Evolutionary conservation across 2,113 vertebrate genomes (phyloP).

Genomic region (Rhynchomys soricoides): DNA sequence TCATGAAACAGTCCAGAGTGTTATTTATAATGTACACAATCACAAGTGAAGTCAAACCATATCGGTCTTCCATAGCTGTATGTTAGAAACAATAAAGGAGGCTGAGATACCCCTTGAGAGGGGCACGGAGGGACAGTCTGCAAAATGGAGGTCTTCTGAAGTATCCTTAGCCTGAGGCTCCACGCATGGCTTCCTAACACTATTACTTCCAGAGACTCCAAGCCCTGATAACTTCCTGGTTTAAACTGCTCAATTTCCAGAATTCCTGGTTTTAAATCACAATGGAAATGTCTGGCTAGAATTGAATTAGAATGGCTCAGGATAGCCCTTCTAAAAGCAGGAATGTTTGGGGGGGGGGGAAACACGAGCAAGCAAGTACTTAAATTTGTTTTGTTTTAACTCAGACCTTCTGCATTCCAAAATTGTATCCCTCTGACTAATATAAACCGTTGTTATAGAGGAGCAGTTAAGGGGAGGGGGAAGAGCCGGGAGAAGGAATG

Average conservation of each 20-base stretch:
- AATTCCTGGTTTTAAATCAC: slow-evolving; percentile 71
- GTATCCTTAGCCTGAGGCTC: slow-evolving; percentile 56
- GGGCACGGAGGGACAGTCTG: not conserved
- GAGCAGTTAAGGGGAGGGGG: slow-evolving; percentile 77
- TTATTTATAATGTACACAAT: not conserved
- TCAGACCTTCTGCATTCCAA: slow-evolving; percentile 73
- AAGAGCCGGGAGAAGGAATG: slow-evolving; percentile 89
- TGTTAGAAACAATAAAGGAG: slow-evolving; percentile 13
- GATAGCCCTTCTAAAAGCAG: slow-evolving; percentile 57
- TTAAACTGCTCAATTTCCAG: slow-evolving; percentile 43
- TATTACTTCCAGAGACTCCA: slow-evolving; percentile 69
- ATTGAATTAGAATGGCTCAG: slow-evolving; percentile 50
- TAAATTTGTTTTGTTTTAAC: slow-evolving; percentile 69
- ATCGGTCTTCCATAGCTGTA: not conserved
- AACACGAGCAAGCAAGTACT: not conserved
- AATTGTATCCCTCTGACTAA: slow-evolving; percentile 82
- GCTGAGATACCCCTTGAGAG: not conserved
- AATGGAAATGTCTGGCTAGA: slow-evolving; percentile 67
- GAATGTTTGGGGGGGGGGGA: accelerated
- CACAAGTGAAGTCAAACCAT: slow-evolving; percentile 33
- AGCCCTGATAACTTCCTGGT: slow-evolving; percentile 5
- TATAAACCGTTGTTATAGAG: slow-evolving; percentile 81
- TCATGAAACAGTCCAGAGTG: not conserved
- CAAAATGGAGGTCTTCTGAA: not conserved
- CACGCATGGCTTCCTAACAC: slow-evolving; percentile 41